Evolutionary conservation across 1,140 invertebrate species (phyloP), one percentile per base, ranked within the genome.

Genomic region (Scaptodrosophila lebanonensis): DNA sequence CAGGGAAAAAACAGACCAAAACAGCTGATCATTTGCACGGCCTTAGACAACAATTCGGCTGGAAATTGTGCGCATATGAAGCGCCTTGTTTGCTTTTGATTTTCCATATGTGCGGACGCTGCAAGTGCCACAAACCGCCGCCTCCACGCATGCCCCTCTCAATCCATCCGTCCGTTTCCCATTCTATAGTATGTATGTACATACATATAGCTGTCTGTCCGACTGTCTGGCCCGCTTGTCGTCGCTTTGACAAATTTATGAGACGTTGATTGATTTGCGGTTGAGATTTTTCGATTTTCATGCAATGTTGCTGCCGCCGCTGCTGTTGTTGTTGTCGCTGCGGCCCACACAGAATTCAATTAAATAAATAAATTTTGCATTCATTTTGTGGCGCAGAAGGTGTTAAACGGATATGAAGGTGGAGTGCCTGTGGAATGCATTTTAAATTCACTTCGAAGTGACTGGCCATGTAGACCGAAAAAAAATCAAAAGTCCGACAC

Each of bases 211-310:
- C 17, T 36, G 13, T 38, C 20, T 33, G 40, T 49, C 33, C 36
- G 36, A 58, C 20, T 48, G 33, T 29, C 40, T 73, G 54, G 53
- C 64, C 50, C 66, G 61, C 66, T 48, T 75, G 75, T 84, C 66
- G 65, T 47, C 62, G 56, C 56, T 61, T 57, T 75, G 77, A 83
- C 79, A 84, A 84, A 84, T 84, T 84, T 84, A 84, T 84, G 79
- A 84, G 82, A 84, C 82, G 66, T 79, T 84, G 79, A 84, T 84
- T 82, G 82, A 84, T 84, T 73, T 82, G 79, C 64, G 79, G 79
- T 77, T 59, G 50, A 44, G 20, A 17, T 44, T 4, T 38, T 57
- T 49, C 52, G 36, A 50, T 50, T 57, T 45, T 50, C 27, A 33
- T 45, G 45, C 39, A 39, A 35, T 36, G 25, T 49, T 38, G 33